A percentile compares a stretch with the other conserved stretches of the same genome.
phyloP scores from a whole-genome alignment of 1,140 invertebrate species.

The Vollenhovia emeryi region DNA sequence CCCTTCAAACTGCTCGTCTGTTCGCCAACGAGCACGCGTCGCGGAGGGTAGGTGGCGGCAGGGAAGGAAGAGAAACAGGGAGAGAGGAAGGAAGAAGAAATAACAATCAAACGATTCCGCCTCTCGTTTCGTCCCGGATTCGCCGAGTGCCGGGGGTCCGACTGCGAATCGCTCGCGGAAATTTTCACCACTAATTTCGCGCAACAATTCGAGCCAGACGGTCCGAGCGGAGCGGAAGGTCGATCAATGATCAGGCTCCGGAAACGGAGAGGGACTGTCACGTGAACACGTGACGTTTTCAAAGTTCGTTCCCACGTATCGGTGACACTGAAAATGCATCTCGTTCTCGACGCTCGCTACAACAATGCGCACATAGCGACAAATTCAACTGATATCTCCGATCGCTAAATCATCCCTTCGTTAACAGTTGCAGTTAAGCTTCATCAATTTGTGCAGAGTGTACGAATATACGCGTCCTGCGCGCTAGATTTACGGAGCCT shows the following conservation, averaged over 20 bases:
- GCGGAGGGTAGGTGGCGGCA: not conserved
- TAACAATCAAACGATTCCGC: slow-evolving; percentile 48
- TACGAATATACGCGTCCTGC: not conserved
- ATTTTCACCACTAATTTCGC: slow-evolving; percentile 53
- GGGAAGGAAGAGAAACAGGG: not conserved
- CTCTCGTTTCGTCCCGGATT: not conserved
- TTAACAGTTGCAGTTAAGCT: slow-evolving; percentile 6
- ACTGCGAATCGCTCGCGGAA: slow-evolving; percentile 21
- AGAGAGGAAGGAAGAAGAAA: slow-evolving; percentile 21
- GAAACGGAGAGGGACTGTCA: slow-evolving; percentile 3
- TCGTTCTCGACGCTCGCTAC: not conserved
- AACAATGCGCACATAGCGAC: not conserved
- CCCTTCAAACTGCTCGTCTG: slow-evolving; percentile 41
- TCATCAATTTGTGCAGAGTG: slow-evolving; percentile 1
- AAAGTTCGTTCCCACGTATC: slow-evolving; percentile 39
- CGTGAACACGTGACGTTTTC: slow-evolving; percentile 38
- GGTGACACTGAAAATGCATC: slow-evolving; percentile 42
- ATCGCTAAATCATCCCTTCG: not conserved
- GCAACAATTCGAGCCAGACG: slow-evolving; percentile 33
- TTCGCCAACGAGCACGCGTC: slow-evolving; percentile 33
- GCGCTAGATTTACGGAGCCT: not conserved
- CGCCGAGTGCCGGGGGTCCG: not conserved
- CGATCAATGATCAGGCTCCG: slow-evolving; percentile 46
- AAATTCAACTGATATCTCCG: not conserved
- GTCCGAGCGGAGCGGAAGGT: not conserved